Conservation (phyloP, 2,797 vertebrate species). For the Propithecus perrieri region DNA sequence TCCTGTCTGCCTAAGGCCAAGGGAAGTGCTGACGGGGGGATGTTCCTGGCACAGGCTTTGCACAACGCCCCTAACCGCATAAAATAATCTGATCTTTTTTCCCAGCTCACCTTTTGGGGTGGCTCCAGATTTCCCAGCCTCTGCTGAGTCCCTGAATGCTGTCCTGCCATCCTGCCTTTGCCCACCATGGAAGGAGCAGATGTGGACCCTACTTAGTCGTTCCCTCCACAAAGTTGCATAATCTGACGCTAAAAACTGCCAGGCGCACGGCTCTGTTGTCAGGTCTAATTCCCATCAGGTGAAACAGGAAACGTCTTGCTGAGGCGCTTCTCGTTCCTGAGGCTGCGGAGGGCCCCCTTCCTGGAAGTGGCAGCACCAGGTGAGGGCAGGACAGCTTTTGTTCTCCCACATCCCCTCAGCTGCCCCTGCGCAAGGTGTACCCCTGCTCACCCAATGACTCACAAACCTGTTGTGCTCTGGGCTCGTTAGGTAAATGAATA, state of each 20-base stretch:
- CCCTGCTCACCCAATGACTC: conserved; percentile 46
- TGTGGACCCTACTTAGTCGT: conserved; percentile 80
- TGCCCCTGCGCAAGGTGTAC: conserved; percentile 42
- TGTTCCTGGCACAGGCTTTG: background rate
- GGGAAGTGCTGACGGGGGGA: background rate
- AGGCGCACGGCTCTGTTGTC: conserved; percentile 63
- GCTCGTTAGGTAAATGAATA: conserved; percentile 60
- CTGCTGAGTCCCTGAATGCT: background rate
- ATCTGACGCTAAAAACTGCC: conserved; percentile 85
- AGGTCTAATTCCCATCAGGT: conserved; percentile 77
- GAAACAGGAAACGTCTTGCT: conserved; percentile 51
- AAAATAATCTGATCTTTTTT: background rate
- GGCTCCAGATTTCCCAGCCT: background rate
- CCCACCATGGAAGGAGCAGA: conserved; percentile 69
- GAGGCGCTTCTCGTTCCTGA: background rate
- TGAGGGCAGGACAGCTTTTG: background rate
- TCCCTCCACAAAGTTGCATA: conserved; percentile 82
- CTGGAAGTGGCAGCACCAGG: background rate
- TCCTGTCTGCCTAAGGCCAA: background rate
- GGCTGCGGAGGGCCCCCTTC: background rate
- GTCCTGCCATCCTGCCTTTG: conserved; percentile 43
- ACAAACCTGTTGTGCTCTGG: background rate
- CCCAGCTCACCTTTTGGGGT: background rate
- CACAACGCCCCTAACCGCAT: no score
- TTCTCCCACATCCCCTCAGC: conserved; percentile 57